Evolutionary conservation across 2,888 invertebrate genomes (phyloP), one percentile per base, ranked within the genome.

Genomic region (Melinaea marsaeus): DNA sequence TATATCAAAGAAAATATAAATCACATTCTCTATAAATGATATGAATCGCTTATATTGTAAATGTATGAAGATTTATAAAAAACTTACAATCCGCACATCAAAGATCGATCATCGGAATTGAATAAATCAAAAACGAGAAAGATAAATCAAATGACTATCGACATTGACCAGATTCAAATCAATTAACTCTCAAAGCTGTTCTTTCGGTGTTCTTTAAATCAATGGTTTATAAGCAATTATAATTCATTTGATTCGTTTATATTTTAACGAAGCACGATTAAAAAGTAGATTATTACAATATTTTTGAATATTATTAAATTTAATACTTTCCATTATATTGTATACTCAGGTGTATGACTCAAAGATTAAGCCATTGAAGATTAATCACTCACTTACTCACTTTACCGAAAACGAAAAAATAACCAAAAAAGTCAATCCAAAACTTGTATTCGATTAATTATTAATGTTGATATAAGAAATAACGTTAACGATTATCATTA

Each of bases 401-500:
- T 54, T 58, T 57, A 55, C 51, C 61, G 55, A 57, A 65, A 68
- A 58, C 57, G 54, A 57, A 59, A 32, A 58, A 62, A 58, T 55
- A 54, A 60, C 61, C 42, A 42, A 42, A 42, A 42, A 42, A 9
- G 3, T 6, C 9, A 42, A 9, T 9, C 9, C 42, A 42, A 9
- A 42, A 42, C 42, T 42, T 42, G 42, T 42, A 42, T 9, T 11
- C 42, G 42, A 54, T 65, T 66, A 69, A 64, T 71, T 74, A 77
- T 76, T 73, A 74, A 75, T 73, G 71, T 73, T 72, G 70, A 72
- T 76, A 73, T 73, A 72, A 72, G 70, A 71, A 74, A 62, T 67
- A 67, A 71, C 71, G 70, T 56, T 65, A 72, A 70, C 77, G 75
- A 76, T 76, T 67, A 61, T 65, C 67, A 64, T 74, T 72, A 75